Conservation (phyloP, 2,797 vertebrate species). For the Manis javanica region DNA sequence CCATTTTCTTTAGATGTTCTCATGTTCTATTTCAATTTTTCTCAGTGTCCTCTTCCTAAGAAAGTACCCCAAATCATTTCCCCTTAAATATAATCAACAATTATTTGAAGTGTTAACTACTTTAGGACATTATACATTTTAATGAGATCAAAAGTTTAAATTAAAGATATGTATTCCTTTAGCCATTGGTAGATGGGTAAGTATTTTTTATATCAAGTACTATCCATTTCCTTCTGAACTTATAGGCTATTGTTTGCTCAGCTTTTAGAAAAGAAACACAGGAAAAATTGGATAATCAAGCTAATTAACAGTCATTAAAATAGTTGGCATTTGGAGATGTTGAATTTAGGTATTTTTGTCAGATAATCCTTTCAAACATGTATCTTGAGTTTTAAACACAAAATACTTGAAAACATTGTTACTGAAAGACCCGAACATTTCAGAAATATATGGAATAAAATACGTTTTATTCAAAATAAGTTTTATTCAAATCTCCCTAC, state of each 20-base stretch:
- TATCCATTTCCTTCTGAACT: neutral
- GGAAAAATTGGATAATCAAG: neutral
- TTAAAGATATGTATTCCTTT: neutral
- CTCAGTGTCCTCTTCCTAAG: neutral
- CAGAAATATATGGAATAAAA: neutral
- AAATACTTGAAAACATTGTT: conserved; percentile 33
- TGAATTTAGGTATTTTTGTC: neutral
- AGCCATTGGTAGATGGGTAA: neutral
- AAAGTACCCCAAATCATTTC: neutral
- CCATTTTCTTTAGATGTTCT: neutral
- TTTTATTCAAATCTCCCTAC: conserved; percentile 41
- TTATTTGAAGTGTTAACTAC: neutral
- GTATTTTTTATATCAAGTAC: neutral
- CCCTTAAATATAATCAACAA: conserved; percentile 20
- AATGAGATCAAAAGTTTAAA: conserved; percentile 3
- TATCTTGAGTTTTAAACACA: conserved; percentile 28
- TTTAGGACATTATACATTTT: neutral
- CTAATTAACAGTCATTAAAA: conserved; percentile 18
- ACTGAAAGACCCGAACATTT: conserved; percentile 10
- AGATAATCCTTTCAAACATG: conserved; percentile 31
- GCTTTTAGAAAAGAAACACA: neutral
- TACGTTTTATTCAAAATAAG: neutral
- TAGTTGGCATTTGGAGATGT: neutral
- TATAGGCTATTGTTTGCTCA: neutral
- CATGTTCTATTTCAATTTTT: neutral